Evolutionary conservation across 2,888 invertebrate species (phyloP), one percentile per base, ranked within the genome.

Genomic region (Sphaerophoria rueppellii): DNA sequence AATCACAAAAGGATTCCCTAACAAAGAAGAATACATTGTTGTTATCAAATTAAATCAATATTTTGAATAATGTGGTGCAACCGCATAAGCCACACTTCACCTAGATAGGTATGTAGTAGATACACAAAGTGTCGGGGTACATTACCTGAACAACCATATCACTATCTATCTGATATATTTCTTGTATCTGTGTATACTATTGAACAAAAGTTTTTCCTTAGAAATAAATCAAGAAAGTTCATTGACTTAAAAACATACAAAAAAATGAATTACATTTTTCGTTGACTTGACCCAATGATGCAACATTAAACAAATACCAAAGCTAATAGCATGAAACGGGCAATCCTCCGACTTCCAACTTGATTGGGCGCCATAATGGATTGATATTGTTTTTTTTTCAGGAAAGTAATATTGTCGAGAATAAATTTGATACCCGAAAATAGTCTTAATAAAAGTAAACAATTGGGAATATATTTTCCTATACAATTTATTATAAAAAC

Each of bases 341-440:
- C 32, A 32, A 46, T 5, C 9, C 7, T 61, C 9, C 6, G 5
- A n/a, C n/a, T 61, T n/a, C 32, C 9, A 61, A 2, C 24, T 43
- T 61, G 61, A 61, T 14, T 46, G 32, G 32, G 46, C 60, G 60
- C 60, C 61, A 61, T 46, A 61, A 46, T 24, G 12, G 34, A 58
- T 16, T 11, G 40, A 58, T 4, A 5, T 6, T 55, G 32, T 32
- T 52, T 11, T 46, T 1, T 46, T 11, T 46, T 1, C 11, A 24
- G 24, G 24, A 24, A 24, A 24, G 24, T 24, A 24, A 24, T 24
- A 2, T 24, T 24, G 24, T 24, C 2, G 24, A 24, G 24, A 24
- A 24, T 24, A 24, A 24, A 24, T 24, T 24, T 24, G 2, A 2
- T 24, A 24, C 24, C 2, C 24, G 24, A 24, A 24, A 24, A 24